Evolutionary conservation across 2,113 vertebrate genomes (phyloP).

Genomic region (Ahaetulla prasina): DNA sequence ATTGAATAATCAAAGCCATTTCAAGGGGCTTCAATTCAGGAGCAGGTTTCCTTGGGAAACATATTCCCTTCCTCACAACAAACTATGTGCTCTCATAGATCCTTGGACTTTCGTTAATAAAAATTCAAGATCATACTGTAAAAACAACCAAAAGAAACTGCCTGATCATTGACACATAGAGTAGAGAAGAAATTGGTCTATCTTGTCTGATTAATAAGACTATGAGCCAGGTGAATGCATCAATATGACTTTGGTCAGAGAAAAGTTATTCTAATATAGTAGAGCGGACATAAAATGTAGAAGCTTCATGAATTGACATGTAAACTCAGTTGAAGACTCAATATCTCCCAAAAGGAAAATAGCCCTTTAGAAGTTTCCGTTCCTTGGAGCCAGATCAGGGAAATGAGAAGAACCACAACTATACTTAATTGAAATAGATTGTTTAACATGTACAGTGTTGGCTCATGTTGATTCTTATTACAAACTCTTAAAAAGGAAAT

Average conservation of each 20-base stretch:
- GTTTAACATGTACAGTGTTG: background rate
- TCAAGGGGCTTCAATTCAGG: background rate
- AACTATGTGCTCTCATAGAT: background rate
- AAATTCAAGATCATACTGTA: background rate
- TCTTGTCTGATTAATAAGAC: background rate
- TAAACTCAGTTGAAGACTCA: background rate
- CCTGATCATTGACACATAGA: background rate
- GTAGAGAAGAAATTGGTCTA: background rate
- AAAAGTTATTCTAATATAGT: background rate
- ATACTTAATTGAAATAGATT: background rate
- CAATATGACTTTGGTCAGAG: background rate
- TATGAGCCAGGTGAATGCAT: background rate
- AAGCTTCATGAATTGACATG: background rate
- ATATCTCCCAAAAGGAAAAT: background rate
- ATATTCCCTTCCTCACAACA: background rate
- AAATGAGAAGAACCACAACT: background rate
- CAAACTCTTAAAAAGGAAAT: background rate
- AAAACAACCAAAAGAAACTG: background rate
- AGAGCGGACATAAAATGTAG: background rate
- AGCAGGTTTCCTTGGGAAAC: background rate
- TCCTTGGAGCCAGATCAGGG: background rate
- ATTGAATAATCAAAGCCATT: background rate
- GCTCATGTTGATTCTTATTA: background rate
- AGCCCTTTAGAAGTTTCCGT: background rate
- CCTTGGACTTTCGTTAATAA: background rate